Base-by-base conservation (phyloP, 2,888 invertebrate species). In the Eupithecia inturbata region DNA sequence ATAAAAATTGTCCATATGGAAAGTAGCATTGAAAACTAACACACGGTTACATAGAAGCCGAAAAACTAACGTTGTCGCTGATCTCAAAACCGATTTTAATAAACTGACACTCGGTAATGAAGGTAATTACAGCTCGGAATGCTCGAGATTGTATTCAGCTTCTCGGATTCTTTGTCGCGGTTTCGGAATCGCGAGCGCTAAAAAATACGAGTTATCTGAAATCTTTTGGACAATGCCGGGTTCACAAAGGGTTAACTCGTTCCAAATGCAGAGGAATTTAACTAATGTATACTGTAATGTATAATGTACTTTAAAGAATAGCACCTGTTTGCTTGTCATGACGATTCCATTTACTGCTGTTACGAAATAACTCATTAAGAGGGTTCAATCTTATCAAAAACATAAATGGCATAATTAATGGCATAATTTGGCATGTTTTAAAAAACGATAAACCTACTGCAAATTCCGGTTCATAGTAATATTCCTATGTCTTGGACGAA, bases 41-140 rank as follows among this genome's bases (percentile, higher is more conserved):
- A 49, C n/a, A n/a, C 10, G 5, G 39, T 39, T 22, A 62, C 5
- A 28, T 16, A 28, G 7, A 14, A 3, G 28, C 16, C 19, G 26
- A 57, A 31, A 22, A 22, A 22, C 3, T 1, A 22, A 19, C 3
- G 36, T 22, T 10, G 67, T 73, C 68, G 72, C 66, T 1, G 0
- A 4, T 6, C 67, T 7, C 12, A 39, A 49, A 73, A 76, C 70
- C 57, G 22, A 39, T 87, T 87, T 88, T 90, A 88, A 90, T 88
- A 87, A 87, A 88, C 86, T 87, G 87, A 88, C 87, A 87, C 84
- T 84, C 83, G 70, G 82, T 89, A 89, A 90, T 88, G 88, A 90
- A 87, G 88, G 84, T 81, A 87, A 87, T 88, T 89, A 87, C 84
- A 81, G 79, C 79, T 78, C 76, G 78, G 80, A 82, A 75, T 82